Evolutionary conservation across 1,140 invertebrate species (phyloP).

Genomic region (Scaptomyza montana): DNA sequence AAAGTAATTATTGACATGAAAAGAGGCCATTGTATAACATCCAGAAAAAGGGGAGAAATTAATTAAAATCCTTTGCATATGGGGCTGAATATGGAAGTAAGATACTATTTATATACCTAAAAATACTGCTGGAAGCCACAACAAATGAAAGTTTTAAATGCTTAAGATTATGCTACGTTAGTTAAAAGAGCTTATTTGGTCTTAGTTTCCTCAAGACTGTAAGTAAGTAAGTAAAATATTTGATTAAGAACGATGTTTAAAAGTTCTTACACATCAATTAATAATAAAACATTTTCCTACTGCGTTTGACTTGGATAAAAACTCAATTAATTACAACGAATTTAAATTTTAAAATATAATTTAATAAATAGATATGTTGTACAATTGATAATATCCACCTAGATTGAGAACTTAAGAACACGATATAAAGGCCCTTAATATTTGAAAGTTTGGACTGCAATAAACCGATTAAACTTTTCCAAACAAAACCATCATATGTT

Average conservation of each 20-base stretch:
- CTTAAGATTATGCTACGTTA: background rate
- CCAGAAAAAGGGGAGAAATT: constrained; percentile 55
- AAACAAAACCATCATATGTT: background rate
- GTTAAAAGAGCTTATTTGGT: too few relatives aligned
- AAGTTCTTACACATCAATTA: too few relatives aligned
- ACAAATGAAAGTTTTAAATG: constrained; percentile 27
- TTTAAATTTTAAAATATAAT: too few relatives aligned
- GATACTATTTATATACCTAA: constrained; percentile 4
- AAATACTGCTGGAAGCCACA: constrained; percentile 17
- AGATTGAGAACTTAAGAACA: too few relatives aligned
- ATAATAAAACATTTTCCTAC: too few relatives aligned
- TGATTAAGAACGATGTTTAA: too few relatives aligned
- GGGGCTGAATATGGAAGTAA: constrained; percentile 14
- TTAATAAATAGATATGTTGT: too few relatives aligned
- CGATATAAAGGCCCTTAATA: background rate
- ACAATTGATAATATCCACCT: too few relatives aligned
- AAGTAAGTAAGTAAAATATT: too few relatives aligned
- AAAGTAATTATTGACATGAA: constrained; percentile 77
- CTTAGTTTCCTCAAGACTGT: too few relatives aligned
- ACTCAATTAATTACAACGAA: too few relatives aligned
- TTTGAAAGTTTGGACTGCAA: background rate
- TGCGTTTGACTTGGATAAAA: too few relatives aligned
- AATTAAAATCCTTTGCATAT: constrained; percentile 63
- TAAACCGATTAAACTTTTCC: background rate
- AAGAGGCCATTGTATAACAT: constrained; percentile 39